Evolutionary conservation across 2,113 vertebrate species (phyloP).

Genomic region (Pardalotus punctatus): DNA sequence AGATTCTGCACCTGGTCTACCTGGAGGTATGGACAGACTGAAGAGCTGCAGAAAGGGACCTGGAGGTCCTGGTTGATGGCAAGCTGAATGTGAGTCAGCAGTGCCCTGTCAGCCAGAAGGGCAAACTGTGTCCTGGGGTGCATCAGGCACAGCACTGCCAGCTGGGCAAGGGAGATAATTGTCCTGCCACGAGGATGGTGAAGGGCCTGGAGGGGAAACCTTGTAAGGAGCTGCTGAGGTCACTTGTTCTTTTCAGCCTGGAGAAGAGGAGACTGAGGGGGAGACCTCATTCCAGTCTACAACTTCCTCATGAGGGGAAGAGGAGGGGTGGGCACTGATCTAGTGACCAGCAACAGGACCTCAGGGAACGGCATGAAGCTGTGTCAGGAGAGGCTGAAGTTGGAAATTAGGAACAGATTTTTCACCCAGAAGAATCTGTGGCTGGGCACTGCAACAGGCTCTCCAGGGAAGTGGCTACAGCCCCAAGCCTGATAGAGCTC

Average conservation of each 20-base stretch:
- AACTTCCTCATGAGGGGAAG: not conserved
- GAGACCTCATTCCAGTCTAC: not conserved
- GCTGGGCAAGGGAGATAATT: not conserved
- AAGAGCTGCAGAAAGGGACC: not conserved
- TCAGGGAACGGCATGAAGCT: not conserved
- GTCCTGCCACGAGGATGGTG: rapidly evolving
- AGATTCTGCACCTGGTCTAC: not conserved
- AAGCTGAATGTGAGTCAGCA: not conserved
- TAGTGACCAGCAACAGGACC: not conserved
- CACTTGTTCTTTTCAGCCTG: not conserved
- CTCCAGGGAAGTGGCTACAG: not conserved
- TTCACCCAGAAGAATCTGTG: not conserved
- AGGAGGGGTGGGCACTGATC: not conserved
- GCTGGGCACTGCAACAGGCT: not conserved
- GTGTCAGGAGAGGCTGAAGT: not conserved
- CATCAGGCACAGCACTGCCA: not conserved
- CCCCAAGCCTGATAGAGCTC: not conserved
- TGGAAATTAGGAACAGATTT: not conserved
- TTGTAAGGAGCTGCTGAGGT: not conserved
- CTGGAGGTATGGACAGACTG: not conserved
- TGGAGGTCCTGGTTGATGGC: not conserved
- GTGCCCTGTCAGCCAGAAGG: not conserved
- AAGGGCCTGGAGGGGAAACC: not conserved
- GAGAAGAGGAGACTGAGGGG: not conserved
- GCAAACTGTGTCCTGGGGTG: rapidly evolving